phyloP scores from a whole-genome alignment of 2,797 vertebrate species.

The Podargus strigoides region DNA sequence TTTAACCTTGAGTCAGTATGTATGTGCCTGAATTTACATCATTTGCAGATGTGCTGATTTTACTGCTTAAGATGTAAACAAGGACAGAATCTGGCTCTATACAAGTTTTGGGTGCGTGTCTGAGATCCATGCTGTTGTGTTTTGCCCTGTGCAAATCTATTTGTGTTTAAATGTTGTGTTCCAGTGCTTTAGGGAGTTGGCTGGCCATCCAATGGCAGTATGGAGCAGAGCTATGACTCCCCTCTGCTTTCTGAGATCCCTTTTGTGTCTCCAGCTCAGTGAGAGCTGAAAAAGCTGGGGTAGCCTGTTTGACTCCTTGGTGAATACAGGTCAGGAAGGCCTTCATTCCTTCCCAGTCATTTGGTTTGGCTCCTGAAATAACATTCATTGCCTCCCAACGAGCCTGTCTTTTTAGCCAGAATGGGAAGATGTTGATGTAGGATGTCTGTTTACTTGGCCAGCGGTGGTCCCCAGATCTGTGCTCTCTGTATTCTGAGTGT shows the following conservation, averaged over 20 bases:
- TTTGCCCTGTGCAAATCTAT: background rate
- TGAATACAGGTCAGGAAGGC: background rate
- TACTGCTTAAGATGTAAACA: background rate
- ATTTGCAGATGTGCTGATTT: background rate
- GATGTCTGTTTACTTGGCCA: background rate
- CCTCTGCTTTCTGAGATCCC: background rate
- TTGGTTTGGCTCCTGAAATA: background rate
- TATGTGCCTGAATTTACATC: background rate
- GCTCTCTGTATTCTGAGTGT: background rate
- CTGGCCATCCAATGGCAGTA: background rate
- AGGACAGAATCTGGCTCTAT: background rate
- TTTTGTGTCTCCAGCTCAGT: background rate
- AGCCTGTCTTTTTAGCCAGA: background rate
- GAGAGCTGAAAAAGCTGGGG: background rate
- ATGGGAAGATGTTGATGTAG: background rate
- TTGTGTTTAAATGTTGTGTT: background rate
- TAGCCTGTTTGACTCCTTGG: background rate
- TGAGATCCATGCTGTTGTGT: background rate
- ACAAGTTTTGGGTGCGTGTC: background rate
- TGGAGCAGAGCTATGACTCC: background rate
- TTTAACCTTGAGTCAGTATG: background rate
- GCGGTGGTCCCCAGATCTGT: background rate
- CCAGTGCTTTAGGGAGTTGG: background rate
- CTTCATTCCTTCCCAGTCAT: background rate
- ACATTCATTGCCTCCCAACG: accelerated